These are phyloP conservation scores for Cherax destructor DNA, from an alignment of 1,140 invertebrate species.

Conservation along the genomic window DNA sequence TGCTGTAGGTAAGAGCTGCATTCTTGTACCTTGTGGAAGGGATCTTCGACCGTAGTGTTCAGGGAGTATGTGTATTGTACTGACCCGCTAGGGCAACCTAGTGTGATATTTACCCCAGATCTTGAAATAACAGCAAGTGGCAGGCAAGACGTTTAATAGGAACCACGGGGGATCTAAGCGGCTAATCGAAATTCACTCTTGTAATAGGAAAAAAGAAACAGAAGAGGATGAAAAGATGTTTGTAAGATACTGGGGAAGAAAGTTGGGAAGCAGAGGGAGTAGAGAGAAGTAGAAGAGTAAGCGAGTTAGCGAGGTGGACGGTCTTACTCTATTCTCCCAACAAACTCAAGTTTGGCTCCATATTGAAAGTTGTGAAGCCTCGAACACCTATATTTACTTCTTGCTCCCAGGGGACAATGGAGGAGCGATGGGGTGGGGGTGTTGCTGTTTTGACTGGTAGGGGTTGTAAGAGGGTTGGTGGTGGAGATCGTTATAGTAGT, in stretches of 20 bases:
- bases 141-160: background rate
- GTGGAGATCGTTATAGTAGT: background rate
- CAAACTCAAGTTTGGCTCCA: background rate
- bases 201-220: too few species aligned
- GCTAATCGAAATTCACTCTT: background rate
- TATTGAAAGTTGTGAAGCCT: slow-evolving; percentile 31
- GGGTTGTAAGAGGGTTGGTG: background rate
- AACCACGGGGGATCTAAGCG: background rate
- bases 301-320: background rate
- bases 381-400: background rate
- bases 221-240: too few species aligned
- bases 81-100: background rate
- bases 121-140: slow-evolving; percentile 49
- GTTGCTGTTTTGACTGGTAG: slow-evolving; percentile 4
- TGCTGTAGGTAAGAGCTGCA: background rate
- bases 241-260: background rate
- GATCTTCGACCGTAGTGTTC: background rate
- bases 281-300: background rate
- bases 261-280: background rate
- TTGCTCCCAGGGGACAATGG: background rate
- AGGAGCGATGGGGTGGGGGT: background rate
- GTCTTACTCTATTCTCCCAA: background rate
- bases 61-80: background rate
- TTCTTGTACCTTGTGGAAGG: background rate
- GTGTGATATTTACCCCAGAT: slow-evolving; percentile 53